Conservation (phyloP, 2,113 vertebrate species). For the Eulacestoma nigropectus region DNA sequence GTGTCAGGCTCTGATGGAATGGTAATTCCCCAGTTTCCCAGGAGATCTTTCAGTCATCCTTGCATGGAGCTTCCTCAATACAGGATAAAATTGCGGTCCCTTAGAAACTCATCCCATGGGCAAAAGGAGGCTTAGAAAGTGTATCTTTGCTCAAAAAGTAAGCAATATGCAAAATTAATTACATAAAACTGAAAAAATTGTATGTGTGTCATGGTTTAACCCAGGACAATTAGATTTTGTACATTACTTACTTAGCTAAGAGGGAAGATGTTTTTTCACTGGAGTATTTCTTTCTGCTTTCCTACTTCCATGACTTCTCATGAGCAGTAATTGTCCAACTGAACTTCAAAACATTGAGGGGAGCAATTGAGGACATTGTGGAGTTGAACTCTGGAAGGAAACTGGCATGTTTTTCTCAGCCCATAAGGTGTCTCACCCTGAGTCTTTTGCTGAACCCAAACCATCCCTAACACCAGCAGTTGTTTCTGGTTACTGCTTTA, state of each 20-base stretch:
- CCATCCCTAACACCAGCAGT: background rate
- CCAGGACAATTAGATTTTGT: background rate
- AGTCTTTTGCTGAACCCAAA: background rate
- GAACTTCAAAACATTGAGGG: background rate
- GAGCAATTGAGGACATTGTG: background rate
- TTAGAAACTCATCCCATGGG: background rate
- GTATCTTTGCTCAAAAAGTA: background rate
- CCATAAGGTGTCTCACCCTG: background rate
- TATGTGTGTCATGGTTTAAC: background rate
- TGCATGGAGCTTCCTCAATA: background rate
- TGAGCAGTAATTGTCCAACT: background rate
- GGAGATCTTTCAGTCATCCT: background rate
- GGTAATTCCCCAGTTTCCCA: background rate
- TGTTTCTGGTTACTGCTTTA: background rate
- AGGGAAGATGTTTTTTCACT: background rate
- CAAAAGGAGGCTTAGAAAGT: background rate
- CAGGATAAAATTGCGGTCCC: background rate
- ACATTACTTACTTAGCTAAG: background rate
- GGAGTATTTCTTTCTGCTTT: background rate
- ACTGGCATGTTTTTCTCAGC: background rate
- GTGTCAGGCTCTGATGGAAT: background rate
- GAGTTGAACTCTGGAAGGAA: background rate
- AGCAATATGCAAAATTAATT: background rate
- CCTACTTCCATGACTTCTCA: background rate
- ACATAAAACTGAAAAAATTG: background rate